These are phyloP conservation scores for Yponomeuta plumbellus DNA, from an alignment of 2,888 invertebrate species.

Conservation along the genomic window DNA sequence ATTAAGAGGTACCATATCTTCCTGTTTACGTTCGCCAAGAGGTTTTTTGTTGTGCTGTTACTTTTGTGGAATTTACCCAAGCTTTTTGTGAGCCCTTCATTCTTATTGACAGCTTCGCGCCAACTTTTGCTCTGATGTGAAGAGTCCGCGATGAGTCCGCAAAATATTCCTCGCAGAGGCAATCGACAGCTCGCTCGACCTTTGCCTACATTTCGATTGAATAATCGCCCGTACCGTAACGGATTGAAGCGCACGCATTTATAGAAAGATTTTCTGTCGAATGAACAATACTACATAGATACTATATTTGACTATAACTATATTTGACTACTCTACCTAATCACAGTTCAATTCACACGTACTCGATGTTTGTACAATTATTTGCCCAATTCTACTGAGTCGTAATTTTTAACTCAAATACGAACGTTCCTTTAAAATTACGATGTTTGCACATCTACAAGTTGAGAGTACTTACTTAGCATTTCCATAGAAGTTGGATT, in stretches of 20 bases:
- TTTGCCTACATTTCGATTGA: not conserved
- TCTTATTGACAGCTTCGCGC: not conserved
- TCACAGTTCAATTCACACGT: not conserved
- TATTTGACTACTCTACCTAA: not conserved
- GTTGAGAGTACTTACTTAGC: too few species aligned
- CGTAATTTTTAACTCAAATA: not conserved
- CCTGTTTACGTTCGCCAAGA: not conserved
- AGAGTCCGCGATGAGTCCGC: too few species aligned
- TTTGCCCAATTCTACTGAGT: not conserved
- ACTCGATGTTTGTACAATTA: not conserved
- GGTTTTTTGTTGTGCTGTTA: not conserved
- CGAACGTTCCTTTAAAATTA: not conserved
- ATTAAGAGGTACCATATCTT: not conserved
- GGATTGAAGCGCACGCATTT: too few species aligned
- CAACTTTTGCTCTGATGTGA: not conserved
- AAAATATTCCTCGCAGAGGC: not conserved
- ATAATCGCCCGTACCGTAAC: too few species aligned
- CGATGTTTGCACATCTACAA: too few species aligned
- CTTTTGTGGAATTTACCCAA: not conserved
- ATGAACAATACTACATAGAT: not conserved
- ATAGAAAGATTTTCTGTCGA: not conserved
- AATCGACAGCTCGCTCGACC: not conserved
- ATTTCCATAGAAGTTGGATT: too few species aligned
- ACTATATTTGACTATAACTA: not conserved
- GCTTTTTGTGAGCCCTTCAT: not conserved